These are phyloP conservation scores for Barbus barbus DNA, from an alignment of 2,113 vertebrate species.

Conservation along the genomic window DNA sequence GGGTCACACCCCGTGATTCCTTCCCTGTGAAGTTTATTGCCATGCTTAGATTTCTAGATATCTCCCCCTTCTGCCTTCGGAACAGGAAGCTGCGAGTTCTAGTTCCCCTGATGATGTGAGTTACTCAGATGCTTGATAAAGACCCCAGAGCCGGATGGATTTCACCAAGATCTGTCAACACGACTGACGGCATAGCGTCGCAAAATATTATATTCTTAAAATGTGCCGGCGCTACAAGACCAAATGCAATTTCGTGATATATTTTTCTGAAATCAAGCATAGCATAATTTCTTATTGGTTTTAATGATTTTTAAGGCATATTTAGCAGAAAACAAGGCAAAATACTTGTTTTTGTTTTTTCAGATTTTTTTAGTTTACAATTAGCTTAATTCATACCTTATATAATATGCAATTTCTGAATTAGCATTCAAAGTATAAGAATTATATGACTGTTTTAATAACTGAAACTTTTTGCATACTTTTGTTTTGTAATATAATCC, in stretches of 20 bases:
- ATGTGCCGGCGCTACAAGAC: neutral
- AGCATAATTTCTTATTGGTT: neutral
- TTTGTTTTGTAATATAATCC: neutral
- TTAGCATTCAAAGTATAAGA: too few relatives aligned
- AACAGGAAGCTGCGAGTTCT: neutral
- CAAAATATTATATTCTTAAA: conserved; percentile 10
- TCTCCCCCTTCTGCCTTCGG: neutral
- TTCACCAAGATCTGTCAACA: conserved; percentile 11
- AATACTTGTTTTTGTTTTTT: too few relatives aligned
- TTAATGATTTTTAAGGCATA: neutral
- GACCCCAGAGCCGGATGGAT: neutral
- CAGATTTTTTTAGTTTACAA: too few relatives aligned
- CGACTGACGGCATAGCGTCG: neutral
- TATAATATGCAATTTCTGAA: too few relatives aligned
- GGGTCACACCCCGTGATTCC: conserved; percentile 22
- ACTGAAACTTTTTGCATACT: neutral
- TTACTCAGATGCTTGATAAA: conserved; percentile 29
- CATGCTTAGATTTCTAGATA: conserved; percentile 10
- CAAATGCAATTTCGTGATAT: neutral
- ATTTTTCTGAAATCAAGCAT: neutral
- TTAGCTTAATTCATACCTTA: too few relatives aligned
- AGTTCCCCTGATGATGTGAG: neutral
- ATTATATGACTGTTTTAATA: too few relatives aligned
- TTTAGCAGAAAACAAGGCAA: neutral
- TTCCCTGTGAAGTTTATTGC: conserved; percentile 22